phyloP scores from a whole-genome alignment of 2,888 invertebrate species.

The Phlogophora meticulosa region DNA sequence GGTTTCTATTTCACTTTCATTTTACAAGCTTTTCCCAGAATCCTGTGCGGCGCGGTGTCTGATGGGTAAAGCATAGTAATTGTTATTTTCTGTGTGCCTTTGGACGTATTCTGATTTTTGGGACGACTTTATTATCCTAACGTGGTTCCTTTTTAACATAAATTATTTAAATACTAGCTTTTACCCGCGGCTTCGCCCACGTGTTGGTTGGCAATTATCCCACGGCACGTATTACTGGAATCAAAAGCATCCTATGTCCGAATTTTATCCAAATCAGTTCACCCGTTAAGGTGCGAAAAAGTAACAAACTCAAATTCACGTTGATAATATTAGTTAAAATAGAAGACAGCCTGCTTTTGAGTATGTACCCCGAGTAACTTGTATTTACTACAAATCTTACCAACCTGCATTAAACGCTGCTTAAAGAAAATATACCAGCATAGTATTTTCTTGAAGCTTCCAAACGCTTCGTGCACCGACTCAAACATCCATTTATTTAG shows the following conservation, averaged over 20 bases:
- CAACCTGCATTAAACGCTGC: neutral
- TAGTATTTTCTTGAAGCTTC: constrained; percentile 21
- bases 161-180: no score
- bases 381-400: no score
- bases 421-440: neutral
- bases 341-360: neutral
- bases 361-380: no score
- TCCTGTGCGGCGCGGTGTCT: neutral
- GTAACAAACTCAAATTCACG: no score
- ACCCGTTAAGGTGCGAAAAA: no score
- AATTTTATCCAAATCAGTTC: no score
- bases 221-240: no score
- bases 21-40: constrained; percentile 9
- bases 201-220: no score
- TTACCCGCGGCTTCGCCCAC: no score
- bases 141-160: neutral
- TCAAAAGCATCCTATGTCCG: no score
- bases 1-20: constrained; percentile 17
- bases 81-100: neutral
- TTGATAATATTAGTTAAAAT: no score
- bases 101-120: neutral
- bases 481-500: constrained; percentile 35
- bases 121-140: neutral
- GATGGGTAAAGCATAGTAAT: no score
- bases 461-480: constrained; percentile 9